phyloP scores from a whole-genome alignment of 2,113 vertebrate species.

The Corvus moneduloides region DNA sequence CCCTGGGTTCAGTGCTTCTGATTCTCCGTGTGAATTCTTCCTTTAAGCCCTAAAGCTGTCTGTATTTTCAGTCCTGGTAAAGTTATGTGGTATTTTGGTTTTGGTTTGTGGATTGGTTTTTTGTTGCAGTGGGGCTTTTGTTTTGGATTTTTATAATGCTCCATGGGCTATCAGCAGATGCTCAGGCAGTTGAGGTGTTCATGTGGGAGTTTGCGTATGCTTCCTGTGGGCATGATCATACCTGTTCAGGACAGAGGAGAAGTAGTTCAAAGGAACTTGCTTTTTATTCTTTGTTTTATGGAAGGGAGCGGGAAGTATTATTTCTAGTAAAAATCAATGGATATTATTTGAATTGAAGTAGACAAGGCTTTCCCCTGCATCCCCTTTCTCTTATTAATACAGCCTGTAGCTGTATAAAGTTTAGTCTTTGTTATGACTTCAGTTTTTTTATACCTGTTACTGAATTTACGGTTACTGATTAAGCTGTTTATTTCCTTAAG shows the following conservation, averaged over 20 bases:
- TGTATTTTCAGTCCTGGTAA: neutral
- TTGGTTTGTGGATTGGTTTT: neutral
- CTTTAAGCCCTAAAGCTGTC: neutral
- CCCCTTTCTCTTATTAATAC: neutral
- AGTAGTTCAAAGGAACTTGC: neutral
- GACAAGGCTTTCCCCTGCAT: neutral
- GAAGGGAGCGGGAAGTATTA: rapidly evolving
- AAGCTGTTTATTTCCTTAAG: neutral
- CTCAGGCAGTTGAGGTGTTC: neutral
- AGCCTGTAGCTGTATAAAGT: neutral
- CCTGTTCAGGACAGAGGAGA: neutral
- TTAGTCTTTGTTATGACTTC: neutral
- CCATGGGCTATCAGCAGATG: neutral
- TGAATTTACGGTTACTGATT: neutral
- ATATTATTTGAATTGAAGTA: neutral
- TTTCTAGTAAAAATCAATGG: neutral
- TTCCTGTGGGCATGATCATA: neutral
- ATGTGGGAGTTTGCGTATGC: neutral
- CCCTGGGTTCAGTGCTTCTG: neutral
- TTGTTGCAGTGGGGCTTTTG: neutral
- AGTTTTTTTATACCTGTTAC: neutral
- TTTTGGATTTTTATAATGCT: neutral
- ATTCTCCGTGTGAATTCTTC: neutral
- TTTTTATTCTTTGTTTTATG: neutral
- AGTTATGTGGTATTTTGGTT: neutral